Conservation (phyloP, 2,113 vertebrate species). For the Tupaia chinensis region DNA sequence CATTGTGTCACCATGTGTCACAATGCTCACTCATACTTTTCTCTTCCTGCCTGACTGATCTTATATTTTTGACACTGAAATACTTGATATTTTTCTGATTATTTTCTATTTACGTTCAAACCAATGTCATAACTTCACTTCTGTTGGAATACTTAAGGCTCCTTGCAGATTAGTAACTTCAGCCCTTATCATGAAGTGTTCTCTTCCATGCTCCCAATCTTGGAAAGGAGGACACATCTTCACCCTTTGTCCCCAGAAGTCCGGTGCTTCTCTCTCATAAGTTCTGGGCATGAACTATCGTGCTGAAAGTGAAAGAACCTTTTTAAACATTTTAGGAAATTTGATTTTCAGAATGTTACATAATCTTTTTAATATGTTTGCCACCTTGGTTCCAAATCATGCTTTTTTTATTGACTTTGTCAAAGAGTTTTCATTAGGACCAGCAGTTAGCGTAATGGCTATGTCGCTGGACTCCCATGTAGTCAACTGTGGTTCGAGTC, state of each 20-base stretch:
- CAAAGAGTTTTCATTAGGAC: background rate
- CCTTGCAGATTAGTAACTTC: background rate
- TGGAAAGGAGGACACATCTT: background rate
- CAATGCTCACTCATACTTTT: background rate
- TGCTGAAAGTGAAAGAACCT: background rate
- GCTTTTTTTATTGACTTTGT: background rate
- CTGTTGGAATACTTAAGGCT: background rate
- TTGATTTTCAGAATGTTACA: slow-evolving; percentile 26
- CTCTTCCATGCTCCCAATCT: accelerated
- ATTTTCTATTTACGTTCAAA: background rate
- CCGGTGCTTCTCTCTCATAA: background rate
- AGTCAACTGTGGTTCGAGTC: no score
- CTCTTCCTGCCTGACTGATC: background rate
- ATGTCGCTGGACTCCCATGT: no score
- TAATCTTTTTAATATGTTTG: background rate
- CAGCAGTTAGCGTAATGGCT: no score
- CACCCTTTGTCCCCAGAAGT: accelerated
- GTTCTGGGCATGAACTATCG: background rate
- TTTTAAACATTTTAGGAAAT: background rate
- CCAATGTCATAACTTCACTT: background rate
- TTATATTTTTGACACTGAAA: background rate
- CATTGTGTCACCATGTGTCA: background rate
- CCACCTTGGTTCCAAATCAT: background rate
- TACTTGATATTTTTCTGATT: background rate
- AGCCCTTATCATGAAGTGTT: background rate